A percentile compares a stretch with the other conserved stretches of the same genome.
These are phyloP conservation scores for Tenthredo mesomela DNA, from an alignment of 2,888 invertebrate genomes.

Conservation along the genomic window DNA sequence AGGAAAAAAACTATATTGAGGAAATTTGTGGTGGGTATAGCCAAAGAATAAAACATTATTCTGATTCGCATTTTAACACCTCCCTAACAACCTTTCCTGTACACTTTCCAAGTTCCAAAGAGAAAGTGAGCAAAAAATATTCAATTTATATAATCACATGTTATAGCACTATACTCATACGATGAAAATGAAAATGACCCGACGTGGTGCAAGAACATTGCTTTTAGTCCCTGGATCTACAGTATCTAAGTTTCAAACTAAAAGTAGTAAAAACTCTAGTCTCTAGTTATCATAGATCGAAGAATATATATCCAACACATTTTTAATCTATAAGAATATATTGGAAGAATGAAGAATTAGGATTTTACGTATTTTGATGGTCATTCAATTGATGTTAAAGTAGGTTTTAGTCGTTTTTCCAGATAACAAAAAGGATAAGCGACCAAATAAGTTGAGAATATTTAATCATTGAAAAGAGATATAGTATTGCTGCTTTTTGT, in stretches of 20 bases:
- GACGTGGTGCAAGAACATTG: neutral
- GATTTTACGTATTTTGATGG: neutral
- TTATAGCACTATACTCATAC: neutral
- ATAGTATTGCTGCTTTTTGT: neutral
- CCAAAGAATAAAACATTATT: constrained; percentile 27
- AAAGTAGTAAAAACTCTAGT: neutral
- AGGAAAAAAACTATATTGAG: neutral
- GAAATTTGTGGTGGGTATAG: neutral
- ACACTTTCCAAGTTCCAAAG: constrained; percentile 12
- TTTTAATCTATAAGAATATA: neutral
- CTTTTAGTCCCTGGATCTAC: neutral
- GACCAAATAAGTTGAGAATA: neutral
- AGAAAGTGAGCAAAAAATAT: constrained; percentile 20
- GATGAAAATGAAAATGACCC: constrained; percentile 3
- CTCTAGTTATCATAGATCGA: neutral
- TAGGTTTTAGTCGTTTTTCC: neutral
- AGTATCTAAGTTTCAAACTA: neutral
- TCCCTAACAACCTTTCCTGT: constrained; percentile 9
- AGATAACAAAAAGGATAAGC: neutral
- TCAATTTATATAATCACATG: constrained; percentile 23
- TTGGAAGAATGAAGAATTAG: neutral
- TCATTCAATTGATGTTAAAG: neutral
- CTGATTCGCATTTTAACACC: constrained; percentile 40
- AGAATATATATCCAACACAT: neutral
- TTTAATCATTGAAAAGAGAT: neutral